Evolutionary conservation across 1,140 invertebrate species (phyloP).

Genomic region (Lethrus apterus): DNA sequence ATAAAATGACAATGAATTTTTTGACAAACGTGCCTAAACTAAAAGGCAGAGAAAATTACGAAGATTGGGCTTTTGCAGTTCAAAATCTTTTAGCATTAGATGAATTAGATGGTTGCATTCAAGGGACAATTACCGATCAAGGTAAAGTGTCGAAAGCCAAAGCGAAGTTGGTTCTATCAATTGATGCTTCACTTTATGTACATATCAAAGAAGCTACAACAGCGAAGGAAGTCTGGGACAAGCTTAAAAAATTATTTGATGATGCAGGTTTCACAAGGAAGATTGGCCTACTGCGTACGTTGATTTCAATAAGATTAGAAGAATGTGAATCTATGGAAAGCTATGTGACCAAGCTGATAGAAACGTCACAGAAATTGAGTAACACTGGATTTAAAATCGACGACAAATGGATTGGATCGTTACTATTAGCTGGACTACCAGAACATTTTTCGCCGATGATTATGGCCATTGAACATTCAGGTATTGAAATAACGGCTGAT

Average conservation of each 20-base stretch:
- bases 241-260: conserved; percentile 13
- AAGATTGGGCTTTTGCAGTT: too few relatives aligned
- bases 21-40: too few relatives aligned
- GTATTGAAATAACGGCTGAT: conserved; percentile 21
- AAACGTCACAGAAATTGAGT: conserved; percentile 21
- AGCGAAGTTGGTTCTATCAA: too few relatives aligned
- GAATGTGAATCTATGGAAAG: conserved; percentile 21
- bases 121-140: too few relatives aligned
- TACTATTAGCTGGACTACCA: conserved; percentile 34
- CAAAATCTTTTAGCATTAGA: too few relatives aligned
- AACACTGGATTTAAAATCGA: conserved; percentile 19
- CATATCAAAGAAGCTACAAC: conserved; percentile 15
- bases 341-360: conserved; percentile 20
- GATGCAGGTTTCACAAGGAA: conserved; percentile 15
- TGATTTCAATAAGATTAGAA: conserved; percentile 22
- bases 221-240: conserved; percentile 9
- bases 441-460: conserved; percentile 34
- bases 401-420: conserved; percentile 27
- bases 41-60: too few relatives aligned
- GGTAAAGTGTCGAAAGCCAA: too few relatives aligned
- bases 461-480: conserved; percentile 35
- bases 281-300: conserved; percentile 10
- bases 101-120: too few relatives aligned
- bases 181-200: conserved; percentile 14
- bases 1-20: too few relatives aligned